phyloP scores from a whole-genome alignment of 2,113 vertebrate species.

The Lates calcarifer region DNA sequence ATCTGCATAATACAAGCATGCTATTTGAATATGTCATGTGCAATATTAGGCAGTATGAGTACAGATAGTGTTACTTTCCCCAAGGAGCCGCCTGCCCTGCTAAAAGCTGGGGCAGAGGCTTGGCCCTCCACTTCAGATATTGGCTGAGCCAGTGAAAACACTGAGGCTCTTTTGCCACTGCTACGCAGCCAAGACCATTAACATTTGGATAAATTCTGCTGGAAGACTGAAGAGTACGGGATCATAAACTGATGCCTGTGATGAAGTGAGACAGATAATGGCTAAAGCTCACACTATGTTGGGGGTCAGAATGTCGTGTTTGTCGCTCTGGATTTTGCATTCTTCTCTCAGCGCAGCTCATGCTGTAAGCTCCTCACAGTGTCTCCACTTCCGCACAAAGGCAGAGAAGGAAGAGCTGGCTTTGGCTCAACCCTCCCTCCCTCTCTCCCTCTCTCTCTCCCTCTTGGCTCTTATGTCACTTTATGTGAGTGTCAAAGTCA shows the following conservation, averaged over 20 bases:
- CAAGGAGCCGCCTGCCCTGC: conserved; percentile 23
- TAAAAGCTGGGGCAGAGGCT: conserved; percentile 53
- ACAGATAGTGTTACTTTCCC: conserved; percentile 21
- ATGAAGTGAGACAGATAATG: conserved; percentile 73
- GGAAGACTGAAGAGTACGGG: conserved; percentile 32
- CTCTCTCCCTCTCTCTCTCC: conserved; percentile 2
- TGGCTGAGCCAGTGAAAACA: conserved; percentile 57
- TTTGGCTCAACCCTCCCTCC: conserved; percentile 22
- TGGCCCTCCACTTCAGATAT: conserved; percentile 52
- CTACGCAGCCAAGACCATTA: conserved; percentile 58
- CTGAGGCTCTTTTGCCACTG: conserved; percentile 12
- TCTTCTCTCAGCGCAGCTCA: conserved; percentile 54
- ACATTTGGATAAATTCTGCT: conserved; percentile 60
- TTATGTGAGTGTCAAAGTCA: conserved; percentile 67
- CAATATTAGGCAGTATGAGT: conserved; percentile 35
- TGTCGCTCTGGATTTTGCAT: conserved; percentile 69
- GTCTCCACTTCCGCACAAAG: conserved; percentile 43
- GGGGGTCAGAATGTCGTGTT: conserved; percentile 60
- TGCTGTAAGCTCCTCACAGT: conserved; percentile 44
- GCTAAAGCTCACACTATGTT: conserved; percentile 57
- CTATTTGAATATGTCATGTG: conserved; percentile 56
- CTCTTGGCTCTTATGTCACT: conserved; percentile 55
- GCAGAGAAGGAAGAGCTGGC: conserved; percentile 48
- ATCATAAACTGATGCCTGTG: conserved; percentile 55
- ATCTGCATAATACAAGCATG: conserved; percentile 56